Conservation (phyloP, 2,797 vertebrate genomes). For the Hyperoplus lanceolatus region DNA sequence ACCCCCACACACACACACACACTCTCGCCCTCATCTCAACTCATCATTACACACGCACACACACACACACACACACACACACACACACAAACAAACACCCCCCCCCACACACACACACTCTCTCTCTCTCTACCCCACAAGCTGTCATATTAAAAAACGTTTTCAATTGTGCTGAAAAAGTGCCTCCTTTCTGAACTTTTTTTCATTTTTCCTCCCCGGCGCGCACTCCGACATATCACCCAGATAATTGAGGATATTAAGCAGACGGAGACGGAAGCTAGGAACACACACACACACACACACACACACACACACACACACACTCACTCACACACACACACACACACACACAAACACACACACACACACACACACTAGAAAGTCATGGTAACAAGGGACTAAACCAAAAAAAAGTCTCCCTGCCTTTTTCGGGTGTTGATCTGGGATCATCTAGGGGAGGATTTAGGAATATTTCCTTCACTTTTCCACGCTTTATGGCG, state of each 20-base stretch:
- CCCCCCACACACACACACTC: constrained; percentile 64
- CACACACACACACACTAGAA: too few relatives aligned
- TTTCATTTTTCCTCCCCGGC: constrained; percentile 68
- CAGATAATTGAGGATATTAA: constrained; percentile 88
- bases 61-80: too few relatives aligned
- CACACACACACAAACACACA: too few relatives aligned
- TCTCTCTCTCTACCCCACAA: constrained; percentile 80
- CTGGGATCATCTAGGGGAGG: constrained; percentile 84
- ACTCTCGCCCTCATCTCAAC: too few relatives aligned
- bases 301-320: too few relatives aligned
- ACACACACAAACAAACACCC: too few relatives aligned
- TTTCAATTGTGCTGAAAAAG: constrained; percentile 76
- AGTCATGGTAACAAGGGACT: constrained; percentile 81
- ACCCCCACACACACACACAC: too few relatives aligned
- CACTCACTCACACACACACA: too few relatives aligned
- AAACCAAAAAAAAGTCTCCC: constrained; percentile 71
- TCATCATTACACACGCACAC: too few relatives aligned
- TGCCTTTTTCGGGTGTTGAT: constrained; percentile 77
- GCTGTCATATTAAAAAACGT: constrained; percentile 88
- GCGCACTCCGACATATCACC: constrained; percentile 76
- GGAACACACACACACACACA: too few relatives aligned
- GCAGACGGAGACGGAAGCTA: constrained; percentile 67
- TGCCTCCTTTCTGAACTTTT: constrained; percentile 75
- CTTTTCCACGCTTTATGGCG: constrained; percentile 82
- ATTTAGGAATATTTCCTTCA: constrained; percentile 86